These are phyloP conservation scores for Lamellibrachia luymesi DNA, from an alignment of 1,140 invertebrate genomes.

Conservation along the genomic window DNA sequence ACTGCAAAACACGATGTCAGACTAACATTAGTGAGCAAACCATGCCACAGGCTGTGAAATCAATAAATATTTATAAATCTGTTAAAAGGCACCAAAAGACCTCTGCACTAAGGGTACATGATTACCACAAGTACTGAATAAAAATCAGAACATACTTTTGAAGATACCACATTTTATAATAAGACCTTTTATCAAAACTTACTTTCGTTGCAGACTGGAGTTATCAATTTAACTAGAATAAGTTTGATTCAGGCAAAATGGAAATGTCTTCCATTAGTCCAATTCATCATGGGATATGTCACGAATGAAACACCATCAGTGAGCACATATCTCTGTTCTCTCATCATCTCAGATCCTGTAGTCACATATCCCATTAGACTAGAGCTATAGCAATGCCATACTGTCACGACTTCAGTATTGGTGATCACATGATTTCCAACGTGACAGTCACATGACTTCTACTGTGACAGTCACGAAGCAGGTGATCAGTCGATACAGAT, in stretches of 20 bases:
- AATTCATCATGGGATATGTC: not conserved
- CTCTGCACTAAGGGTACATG: not conserved
- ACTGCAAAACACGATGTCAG: too few species aligned
- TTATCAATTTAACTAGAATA: not conserved
- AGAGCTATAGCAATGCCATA: not conserved
- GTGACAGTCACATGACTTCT: not conserved
- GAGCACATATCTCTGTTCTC: not conserved
- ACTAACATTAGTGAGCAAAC: not conserved
- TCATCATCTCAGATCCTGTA: not conserved
- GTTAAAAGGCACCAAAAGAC: not conserved
- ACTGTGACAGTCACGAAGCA: not conserved
- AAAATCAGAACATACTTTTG: not conserved
- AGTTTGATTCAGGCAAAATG: not conserved
- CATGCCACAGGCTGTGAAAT: not conserved
- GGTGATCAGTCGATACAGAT: not conserved
- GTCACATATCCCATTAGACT: not conserved
- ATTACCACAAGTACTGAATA: not conserved
- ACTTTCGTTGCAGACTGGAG: not conserved
- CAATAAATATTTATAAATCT: not conserved
- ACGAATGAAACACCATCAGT: not conserved
- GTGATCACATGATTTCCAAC: not conserved
- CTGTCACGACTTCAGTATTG: not conserved
- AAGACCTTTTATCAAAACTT: not conserved
- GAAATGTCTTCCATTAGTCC: not conserved
- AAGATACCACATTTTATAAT: not conserved